These are phyloP conservation scores for Ciconia stormi DNA, from an alignment of 2,113 vertebrate genomes.

Conservation along the genomic window DNA sequence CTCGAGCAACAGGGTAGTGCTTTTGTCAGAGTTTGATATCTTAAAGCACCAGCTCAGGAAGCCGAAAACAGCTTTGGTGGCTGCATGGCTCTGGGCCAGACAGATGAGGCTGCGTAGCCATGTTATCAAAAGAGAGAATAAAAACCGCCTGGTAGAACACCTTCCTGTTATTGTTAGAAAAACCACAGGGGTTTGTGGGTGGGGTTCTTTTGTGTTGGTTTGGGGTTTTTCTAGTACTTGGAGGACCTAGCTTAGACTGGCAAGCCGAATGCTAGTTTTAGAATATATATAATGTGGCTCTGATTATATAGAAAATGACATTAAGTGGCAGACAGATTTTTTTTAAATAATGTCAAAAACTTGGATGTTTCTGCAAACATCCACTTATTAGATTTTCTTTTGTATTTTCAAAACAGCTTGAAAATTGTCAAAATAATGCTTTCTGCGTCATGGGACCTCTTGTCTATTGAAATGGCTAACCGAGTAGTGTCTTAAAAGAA, in stretches of 20 bases:
- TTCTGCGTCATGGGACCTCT: neutral
- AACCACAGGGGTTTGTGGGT: neutral
- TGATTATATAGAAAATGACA: neutral
- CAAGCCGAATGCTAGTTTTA: neutral
- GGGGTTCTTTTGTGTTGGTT: neutral
- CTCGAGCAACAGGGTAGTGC: neutral
- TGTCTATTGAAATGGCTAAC: neutral
- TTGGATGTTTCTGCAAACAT: neutral
- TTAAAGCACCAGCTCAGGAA: neutral
- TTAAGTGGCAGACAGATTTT: neutral
- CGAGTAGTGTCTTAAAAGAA: neutral
- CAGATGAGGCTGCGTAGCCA: neutral
- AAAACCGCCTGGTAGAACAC: neutral
- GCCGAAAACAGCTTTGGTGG: neutral
- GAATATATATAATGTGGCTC: neutral
- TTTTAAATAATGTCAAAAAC: neutral
- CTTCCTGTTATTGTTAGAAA: neutral
- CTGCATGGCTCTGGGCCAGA: neutral
- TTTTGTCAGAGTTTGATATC: neutral
- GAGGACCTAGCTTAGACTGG: neutral
- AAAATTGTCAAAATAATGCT: neutral
- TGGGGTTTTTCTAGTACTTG: neutral
- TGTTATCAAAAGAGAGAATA: neutral
- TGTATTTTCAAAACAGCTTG: neutral
- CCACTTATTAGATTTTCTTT: neutral